These are phyloP conservation scores for Coelopa pilipes DNA, from an alignment of 2,888 invertebrate species.

Conservation along the genomic window DNA sequence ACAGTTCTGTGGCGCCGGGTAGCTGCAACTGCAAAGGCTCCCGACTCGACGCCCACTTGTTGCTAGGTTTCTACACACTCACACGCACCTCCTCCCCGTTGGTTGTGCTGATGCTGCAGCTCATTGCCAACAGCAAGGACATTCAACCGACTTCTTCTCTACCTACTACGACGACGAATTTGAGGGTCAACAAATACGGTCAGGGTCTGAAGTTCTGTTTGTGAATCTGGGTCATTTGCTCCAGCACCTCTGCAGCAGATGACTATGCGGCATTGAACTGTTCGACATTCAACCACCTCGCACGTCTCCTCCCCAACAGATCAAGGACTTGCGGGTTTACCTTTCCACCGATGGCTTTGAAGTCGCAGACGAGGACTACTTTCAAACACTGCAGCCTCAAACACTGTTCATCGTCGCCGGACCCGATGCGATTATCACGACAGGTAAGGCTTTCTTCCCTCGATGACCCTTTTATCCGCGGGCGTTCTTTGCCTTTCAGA, in stretches of 20 bases:
- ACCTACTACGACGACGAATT: neutral
- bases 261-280: too few species aligned
- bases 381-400: slow-evolving; percentile 78
- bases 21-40: too few species aligned
- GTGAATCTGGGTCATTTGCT: neutral
- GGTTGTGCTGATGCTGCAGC: neutral
- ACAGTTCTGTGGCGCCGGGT: too few species aligned
- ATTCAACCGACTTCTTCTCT: slow-evolving; percentile 47
- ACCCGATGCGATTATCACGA: slow-evolving; percentile 70
- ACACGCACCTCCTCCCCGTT: neutral
- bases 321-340: slow-evolving; percentile 68
- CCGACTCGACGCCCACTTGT: slow-evolving; percentile 28
- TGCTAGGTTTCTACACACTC: slow-evolving; percentile 22
- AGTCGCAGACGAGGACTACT: slow-evolving; percentile 81
- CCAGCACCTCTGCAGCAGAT: too few species aligned
- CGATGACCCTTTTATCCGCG: neutral
- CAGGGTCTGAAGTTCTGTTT: slow-evolving; percentile 6
- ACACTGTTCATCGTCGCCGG: slow-evolving; percentile 75
- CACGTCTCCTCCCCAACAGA: slow-evolving; percentile 47
- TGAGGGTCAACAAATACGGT: slow-evolving; percentile 29
- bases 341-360: slow-evolving; percentile 77
- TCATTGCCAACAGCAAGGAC: slow-evolving; percentile 45
- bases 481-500: slow-evolving; percentile 49
- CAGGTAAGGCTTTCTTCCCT: slow-evolving; percentile 64
- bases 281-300: too few species aligned